Conservation (phyloP, 2,113 vertebrate species). For the Etheostoma spectabile region DNA sequence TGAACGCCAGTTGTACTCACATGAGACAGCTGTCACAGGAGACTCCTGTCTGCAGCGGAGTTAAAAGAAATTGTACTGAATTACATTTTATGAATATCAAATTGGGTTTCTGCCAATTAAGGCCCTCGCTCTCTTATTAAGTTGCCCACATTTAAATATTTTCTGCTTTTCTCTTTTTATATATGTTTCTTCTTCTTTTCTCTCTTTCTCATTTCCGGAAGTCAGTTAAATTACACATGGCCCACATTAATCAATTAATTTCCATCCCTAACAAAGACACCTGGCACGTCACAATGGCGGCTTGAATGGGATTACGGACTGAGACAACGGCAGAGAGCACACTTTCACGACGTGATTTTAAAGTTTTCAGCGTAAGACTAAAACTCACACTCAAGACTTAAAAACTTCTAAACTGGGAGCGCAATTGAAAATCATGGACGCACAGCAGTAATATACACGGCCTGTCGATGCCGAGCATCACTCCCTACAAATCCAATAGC, state of each 20-base stretch:
- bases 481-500: conserved; percentile 62
- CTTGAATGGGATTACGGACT: too few relatives aligned
- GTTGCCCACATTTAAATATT: too few relatives aligned
- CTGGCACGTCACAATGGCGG: too few relatives aligned
- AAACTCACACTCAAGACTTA: background rate
- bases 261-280: background rate
- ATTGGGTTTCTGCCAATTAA: background rate
- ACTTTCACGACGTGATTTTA: background rate
- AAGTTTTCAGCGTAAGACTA: background rate
- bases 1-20: background rate
- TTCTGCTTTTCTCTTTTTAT: too few relatives aligned
- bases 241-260: background rate
- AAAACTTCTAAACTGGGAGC: background rate
- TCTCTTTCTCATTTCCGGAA: too few relatives aligned
- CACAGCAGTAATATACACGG: background rate
- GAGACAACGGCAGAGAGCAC: background rate
- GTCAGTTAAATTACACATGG: too few relatives aligned
- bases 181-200: too few relatives aligned
- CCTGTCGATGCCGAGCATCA: conserved; percentile 32
- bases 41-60: background rate
- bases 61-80: background rate
- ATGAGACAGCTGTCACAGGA: background rate
- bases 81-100: background rate
- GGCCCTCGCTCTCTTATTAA: too few relatives aligned
- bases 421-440: background rate